Conservation (phyloP, 2,797 vertebrate genomes). For the Poeciliopsis paucimaculata region DNA sequence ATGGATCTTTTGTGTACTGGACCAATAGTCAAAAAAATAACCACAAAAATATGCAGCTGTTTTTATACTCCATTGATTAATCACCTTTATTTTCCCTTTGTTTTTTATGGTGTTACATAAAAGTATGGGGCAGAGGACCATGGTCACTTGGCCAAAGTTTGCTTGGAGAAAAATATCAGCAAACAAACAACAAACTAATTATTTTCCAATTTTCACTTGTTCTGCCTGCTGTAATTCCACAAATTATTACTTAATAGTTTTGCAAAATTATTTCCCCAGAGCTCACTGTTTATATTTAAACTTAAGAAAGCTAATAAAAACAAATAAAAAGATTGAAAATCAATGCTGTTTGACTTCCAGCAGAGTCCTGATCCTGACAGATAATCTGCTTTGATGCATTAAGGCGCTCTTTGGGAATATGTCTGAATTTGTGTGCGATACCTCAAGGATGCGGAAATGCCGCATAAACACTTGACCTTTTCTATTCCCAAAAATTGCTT, state of each 20-base stretch:
- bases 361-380: slow-evolving; percentile 15
- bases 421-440: slow-evolving; percentile 7
- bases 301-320: slow-evolving; percentile 19
- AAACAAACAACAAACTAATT: not conserved
- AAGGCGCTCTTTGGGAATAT: slow-evolving; percentile 14
- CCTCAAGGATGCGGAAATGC: slow-evolving; percentile 16
- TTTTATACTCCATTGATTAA: not conserved
- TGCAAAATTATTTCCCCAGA: not conserved
- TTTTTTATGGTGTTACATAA: not conserved
- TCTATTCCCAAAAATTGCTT: slow-evolving; percentile 35
- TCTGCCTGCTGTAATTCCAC: not conserved
- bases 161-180: not conserved
- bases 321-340: slow-evolving; percentile 10
- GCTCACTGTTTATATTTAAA: not conserved
- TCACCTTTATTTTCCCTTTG: not conserved
- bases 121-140: not conserved
- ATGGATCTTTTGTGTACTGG: not conserved
- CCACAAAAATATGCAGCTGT: not conserved
- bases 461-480: slow-evolving; percentile 32
- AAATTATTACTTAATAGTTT: not conserved
- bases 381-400: slow-evolving; percentile 13
- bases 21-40: not conserved
- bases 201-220: not conserved
- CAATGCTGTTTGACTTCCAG: slow-evolving; percentile 9
- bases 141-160: not conserved